Evolutionary conservation across 2,113 vertebrate genomes (phyloP).

Genomic region (Strix aluco): DNA sequence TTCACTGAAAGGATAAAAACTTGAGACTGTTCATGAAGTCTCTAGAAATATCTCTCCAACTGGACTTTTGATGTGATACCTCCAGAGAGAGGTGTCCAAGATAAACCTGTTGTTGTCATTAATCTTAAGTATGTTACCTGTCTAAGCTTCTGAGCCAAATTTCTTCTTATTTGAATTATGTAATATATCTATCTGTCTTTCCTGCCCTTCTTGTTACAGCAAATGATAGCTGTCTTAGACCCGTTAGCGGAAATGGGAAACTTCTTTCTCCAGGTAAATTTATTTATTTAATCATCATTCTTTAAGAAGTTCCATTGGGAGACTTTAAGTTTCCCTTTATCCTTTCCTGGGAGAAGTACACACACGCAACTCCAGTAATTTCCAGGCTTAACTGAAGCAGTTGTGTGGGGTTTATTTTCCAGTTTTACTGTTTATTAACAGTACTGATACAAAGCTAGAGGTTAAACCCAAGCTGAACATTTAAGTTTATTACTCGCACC

Average conservation of each 20-base stretch:
- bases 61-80: not conserved
- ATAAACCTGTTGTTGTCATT: not conserved
- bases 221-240: slow-evolving; percentile 85
- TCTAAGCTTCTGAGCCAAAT: not conserved
- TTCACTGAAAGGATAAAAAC: not conserved
- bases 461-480: not conserved
- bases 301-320: not conserved
- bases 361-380: not conserved
- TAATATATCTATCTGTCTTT: not conserved
- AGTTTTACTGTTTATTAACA: not conserved
- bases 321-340: not conserved
- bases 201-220: slow-evolving; percentile 66
- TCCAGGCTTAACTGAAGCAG: not conserved
- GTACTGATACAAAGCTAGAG: not conserved
- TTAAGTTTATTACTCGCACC: not conserved
- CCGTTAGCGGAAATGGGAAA: slow-evolving; percentile 83
- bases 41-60: not conserved
- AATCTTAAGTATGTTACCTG: not conserved
- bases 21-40: not conserved
- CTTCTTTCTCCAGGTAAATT: slow-evolving; percentile 89
- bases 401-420: accelerated
- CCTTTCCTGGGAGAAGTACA: not conserved
- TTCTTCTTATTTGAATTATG: not conserved
- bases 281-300: not conserved
- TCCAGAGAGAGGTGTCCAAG: not conserved